These are phyloP conservation scores for Ganaspis sp. DNA, from an alignment of 1,140 invertebrate genomes.

Conservation along the genomic window DNA sequence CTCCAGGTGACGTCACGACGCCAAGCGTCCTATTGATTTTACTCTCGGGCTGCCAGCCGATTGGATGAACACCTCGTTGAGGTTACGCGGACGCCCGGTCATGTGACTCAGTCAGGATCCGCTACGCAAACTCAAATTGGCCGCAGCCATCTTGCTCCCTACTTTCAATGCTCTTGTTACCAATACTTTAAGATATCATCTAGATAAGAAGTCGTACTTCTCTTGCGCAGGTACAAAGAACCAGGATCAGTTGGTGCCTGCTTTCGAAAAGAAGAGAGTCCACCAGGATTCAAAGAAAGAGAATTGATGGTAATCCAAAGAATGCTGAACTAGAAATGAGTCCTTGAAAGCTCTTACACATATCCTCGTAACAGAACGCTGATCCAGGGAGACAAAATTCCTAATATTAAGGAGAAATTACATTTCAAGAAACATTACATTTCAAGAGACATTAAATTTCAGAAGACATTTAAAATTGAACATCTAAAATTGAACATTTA, in stretches of 20 bases:
- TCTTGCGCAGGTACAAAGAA: not conserved
- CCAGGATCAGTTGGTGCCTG: not conserved
- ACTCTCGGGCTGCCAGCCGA: slow-evolving; percentile 55
- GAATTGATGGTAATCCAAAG: too few species aligned
- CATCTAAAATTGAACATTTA: too few species aligned
- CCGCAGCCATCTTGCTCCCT: slow-evolving; percentile 4
- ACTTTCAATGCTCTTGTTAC: not conserved
- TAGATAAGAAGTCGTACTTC: slow-evolving; percentile 4
- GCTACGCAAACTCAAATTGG: slow-evolving; percentile 22
- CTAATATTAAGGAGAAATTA: too few species aligned
- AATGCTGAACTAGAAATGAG: too few species aligned
- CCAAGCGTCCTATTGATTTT: slow-evolving; percentile 72
- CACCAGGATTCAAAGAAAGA: not conserved
- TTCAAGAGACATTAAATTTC: too few species aligned
- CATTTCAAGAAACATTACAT: too few species aligned
- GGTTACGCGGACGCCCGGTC: slow-evolving; percentile 55
- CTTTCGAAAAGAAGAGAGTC: too few species aligned
- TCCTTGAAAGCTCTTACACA: too few species aligned
- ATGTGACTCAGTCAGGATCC: slow-evolving; percentile 42
- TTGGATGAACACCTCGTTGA: slow-evolving; percentile 60
- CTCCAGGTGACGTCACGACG: slow-evolving; percentile 68
- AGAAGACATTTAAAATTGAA: too few species aligned
- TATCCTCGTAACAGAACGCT: too few species aligned
- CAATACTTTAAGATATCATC: slow-evolving; percentile 11
- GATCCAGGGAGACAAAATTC: too few species aligned